Evolutionary conservation across 2,113 vertebrate species (phyloP).

Genomic region (Globicephala melas): DNA sequence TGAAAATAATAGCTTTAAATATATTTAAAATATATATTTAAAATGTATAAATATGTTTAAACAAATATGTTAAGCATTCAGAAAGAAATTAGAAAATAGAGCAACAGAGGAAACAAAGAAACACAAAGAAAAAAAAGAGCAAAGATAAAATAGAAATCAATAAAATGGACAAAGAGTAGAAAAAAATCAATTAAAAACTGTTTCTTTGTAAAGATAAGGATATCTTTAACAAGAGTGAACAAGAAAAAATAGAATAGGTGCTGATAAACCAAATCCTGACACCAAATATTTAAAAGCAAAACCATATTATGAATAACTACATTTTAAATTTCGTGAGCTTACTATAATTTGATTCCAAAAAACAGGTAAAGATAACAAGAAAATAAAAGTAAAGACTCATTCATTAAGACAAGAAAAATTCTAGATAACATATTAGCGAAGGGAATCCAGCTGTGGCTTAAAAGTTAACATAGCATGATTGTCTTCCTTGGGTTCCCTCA

Average conservation of each 20-base stretch:
- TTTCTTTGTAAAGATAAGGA: not conserved
- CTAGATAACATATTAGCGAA: not conserved
- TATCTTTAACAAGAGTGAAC: not conserved
- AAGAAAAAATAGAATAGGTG: not conserved
- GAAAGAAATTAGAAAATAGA: not conserved
- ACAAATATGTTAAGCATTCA: not conserved
- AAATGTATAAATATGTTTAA: not conserved
- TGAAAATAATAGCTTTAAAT: not conserved
- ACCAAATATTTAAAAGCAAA: conserved; percentile 8
- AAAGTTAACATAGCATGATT: not conserved
- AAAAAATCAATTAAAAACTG: not conserved
- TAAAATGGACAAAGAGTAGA: not conserved
- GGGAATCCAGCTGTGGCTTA: not conserved
- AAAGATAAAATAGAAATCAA: not conserved
- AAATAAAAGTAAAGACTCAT: not conserved
- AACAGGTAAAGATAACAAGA: not conserved
- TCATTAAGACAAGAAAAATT: not conserved
- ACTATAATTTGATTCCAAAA: not conserved
- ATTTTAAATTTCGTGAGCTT: not conserved
- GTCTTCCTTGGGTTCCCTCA: not conserved
- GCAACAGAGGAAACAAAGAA: not conserved
- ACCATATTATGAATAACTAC: not conserved
- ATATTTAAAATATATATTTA: not conserved
- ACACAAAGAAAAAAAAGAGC: not conserved
- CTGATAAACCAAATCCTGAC: not conserved